Percentiles rank a stretch among this genome's conserved stretches.
phyloP scores from a whole-genome alignment of 1,140 invertebrate species.

The Brachionus plicatilis region DNA sequence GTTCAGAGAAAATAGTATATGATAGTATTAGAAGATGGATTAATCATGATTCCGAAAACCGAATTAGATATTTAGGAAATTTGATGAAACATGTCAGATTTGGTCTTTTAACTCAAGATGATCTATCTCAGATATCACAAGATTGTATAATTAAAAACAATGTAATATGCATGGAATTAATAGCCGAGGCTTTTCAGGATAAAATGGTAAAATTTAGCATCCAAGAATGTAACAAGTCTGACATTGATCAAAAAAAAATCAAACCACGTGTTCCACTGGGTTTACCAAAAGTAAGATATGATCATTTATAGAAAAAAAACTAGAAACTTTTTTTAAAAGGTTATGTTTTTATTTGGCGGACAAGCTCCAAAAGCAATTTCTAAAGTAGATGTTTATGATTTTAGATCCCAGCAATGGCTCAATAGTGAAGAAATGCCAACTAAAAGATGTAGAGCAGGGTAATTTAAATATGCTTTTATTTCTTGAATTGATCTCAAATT shows the following conservation, averaged over 20 bases:
- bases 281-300: not conserved
- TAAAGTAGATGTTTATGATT: conserved; percentile 15
- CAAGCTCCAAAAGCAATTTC: conserved; percentile 30
- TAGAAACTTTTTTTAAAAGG: not conserved
- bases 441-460: conserved; percentile 12
- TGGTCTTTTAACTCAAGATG: not conserved
- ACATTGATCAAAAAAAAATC: not conserved
- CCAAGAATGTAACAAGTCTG: not conserved
- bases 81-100: conserved; percentile 17
- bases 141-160: not conserved
- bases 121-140: not conserved
- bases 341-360: conserved; percentile 7
- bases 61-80: not conserved
- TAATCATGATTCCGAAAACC: not conserved
- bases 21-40: conserved; percentile 25
- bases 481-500: not conserved
- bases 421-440: conserved; percentile 2
- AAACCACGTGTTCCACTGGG: conserved; percentile 12
- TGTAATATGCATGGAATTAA: not conserved
- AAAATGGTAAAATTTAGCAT: conserved; percentile 13
- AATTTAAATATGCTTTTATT: not conserved
- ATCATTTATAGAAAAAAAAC: too few species aligned
- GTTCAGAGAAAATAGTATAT: conserved; percentile 10
- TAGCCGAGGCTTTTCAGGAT: not conserved
- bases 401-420: conserved; percentile 23